Conservation (phyloP, 2,113 vertebrate species). For the Hydrochoerus hydrochaeris region DNA sequence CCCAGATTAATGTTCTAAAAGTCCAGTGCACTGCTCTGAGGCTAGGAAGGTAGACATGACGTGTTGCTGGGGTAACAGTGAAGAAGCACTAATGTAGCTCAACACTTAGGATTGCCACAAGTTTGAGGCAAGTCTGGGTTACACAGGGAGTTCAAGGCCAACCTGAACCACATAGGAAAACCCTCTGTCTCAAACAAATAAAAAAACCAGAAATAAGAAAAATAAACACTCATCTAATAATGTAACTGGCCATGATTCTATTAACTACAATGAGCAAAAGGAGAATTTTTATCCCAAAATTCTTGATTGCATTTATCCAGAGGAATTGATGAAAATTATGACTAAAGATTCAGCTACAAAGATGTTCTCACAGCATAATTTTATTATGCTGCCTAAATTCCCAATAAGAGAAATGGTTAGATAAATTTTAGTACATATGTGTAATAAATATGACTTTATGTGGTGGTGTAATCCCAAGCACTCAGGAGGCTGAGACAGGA, state of each 20-base stretch:
- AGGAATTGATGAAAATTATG: conserved; percentile 38
- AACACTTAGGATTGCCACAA: neutral
- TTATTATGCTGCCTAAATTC: conserved; percentile 37
- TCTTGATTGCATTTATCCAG: conserved; percentile 38
- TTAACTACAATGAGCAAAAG: conserved; percentile 36
- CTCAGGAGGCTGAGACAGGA: neutral
- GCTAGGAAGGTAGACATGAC: neutral
- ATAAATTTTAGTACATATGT: conserved; percentile 4
- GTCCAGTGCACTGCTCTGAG: neutral
- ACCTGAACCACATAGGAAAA: neutral
- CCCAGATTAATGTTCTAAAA: neutral
- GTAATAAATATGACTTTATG: conserved; percentile 12
- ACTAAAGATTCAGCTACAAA: conserved; percentile 28
- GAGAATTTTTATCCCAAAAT: neutral
- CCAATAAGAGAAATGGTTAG: conserved; percentile 33
- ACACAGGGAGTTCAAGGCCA: neutral
- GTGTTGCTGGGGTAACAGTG: neutral
- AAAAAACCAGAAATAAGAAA: neutral
- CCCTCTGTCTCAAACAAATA: neutral
- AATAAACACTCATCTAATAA: neutral
- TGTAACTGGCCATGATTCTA: neutral
- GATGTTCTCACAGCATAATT: conserved; percentile 9
- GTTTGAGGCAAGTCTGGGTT: neutral
- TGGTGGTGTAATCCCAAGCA: neutral
- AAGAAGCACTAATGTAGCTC: neutral